A percentile compares a stretch with the other conserved stretches of the same genome.
Evolutionary conservation across 1,140 invertebrate genomes (phyloP).

Genomic region (Hylaeus volcanicus): DNA sequence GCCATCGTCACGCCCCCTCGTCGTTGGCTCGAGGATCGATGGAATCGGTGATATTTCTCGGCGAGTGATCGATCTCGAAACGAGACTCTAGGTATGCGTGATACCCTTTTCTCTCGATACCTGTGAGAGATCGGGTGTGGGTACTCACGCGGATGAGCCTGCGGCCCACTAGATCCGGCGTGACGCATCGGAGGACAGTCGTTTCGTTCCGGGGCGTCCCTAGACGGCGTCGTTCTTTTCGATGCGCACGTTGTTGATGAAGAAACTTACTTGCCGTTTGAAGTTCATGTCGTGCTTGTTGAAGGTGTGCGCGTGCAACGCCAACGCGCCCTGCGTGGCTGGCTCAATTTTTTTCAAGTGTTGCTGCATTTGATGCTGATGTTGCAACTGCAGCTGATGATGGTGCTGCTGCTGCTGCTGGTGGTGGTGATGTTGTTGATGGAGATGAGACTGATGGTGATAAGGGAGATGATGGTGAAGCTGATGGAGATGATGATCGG

Average conservation of each 20-base stretch:
- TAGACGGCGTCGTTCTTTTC: constrained; percentile 84
- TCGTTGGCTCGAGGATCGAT: background rate
- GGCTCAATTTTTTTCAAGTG: constrained; percentile 77
- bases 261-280: constrained; percentile 91
- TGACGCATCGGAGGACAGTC: constrained; percentile 13
- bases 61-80: constrained; percentile 6
- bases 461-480: constrained; percentile 52
- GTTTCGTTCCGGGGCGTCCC: constrained; percentile 39
- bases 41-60: background rate
- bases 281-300: constrained; percentile 84
- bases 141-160: constrained; percentile 36
- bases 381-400: constrained; percentile 63
- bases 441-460: constrained; percentile 58
- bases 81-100: constrained; percentile 20
- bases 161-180: constrained; percentile 25
- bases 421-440: constrained; percentile 60
- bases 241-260: constrained; percentile 88
- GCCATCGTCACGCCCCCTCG: background rate
- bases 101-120: constrained; percentile 45
- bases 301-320: constrained; percentile 81
- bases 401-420: constrained; percentile 64
- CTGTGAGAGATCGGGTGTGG: constrained; percentile 24
- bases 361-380: constrained; percentile 70
- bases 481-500: constrained; percentile 64
- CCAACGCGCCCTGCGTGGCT: constrained; percentile 78